phyloP scores from a whole-genome alignment of 2,113 vertebrate species.

The Campylorhamphus procurvoides region DNA sequence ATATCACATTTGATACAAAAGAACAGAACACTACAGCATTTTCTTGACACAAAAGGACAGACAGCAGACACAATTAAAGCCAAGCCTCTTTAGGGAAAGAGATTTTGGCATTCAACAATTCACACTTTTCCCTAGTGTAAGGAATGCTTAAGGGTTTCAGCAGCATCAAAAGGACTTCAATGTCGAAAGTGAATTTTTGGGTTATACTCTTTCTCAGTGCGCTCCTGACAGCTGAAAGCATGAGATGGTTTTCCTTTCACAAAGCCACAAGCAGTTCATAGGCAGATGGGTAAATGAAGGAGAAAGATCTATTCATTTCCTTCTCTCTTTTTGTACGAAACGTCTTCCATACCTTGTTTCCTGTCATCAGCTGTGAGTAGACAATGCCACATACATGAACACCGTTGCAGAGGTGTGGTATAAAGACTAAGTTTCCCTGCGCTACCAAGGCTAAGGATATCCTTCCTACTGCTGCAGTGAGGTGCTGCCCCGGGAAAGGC shows the following conservation, averaged over 20 bases:
- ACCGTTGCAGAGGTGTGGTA: neutral
- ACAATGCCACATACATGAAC: neutral
- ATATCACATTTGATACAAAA: neutral
- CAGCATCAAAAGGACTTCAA: neutral
- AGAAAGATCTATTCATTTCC: neutral
- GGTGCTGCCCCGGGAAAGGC: neutral
- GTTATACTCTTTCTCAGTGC: neutral
- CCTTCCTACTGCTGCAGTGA: neutral
- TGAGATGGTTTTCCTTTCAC: neutral
- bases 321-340: neutral
- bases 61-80: neutral
- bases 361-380: neutral
- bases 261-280: neutral
- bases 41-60: neutral
- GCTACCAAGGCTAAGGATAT: neutral
- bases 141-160: neutral
- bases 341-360: neutral
- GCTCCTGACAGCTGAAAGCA: neutral
- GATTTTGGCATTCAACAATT: neutral
- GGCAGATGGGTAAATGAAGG: neutral
- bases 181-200: neutral
- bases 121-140: neutral
- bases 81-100: neutral
- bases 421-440: neutral
- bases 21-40: neutral